Evolutionary conservation across 2,888 invertebrate genomes (phyloP), one percentile per base, ranked within the genome.

Genomic region (Dimorphilus gyrociliatus): DNA sequence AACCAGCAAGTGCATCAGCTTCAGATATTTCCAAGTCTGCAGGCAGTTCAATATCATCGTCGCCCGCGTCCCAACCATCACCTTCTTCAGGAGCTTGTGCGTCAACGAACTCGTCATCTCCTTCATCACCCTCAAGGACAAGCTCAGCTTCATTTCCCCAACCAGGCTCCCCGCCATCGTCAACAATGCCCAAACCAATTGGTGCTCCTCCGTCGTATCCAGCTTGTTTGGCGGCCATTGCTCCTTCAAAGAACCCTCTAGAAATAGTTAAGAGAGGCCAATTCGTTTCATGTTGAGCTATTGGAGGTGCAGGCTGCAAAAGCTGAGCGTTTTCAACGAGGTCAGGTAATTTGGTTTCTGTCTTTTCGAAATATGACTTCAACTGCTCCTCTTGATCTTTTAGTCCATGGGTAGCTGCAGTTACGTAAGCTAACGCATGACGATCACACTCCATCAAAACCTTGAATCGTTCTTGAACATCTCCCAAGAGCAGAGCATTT

Each of bases 101-200:
- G n/a, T 8, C n/a, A 21, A n/a, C 21, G n/a, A 21, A 21, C n/a
- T n/a, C 21, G n/a, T 21, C 21, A 21, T 23, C 10, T 35, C 35
- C 37, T 10, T 32, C 32, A 23, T 37, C 37, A 8, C 29, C 32
- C 19, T 37, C 37, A 16, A 35, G 30, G 4, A 37, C 37, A 10
- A 39, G 32, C 18, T 38, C 38, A n/a, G 29, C 33, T 16, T 38
- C 39, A 18, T 37, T 34, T n/a, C 37, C 39, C 39, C 39, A 39
- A 16, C 28, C 34, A 8, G 14, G 34, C 17, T 15, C 36, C 5
- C 23, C 25, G n/a, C 18, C 33, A 2, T 2, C 24, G 14, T 13
- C 19, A 21, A n/a, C 21, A 10, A 21, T 21, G 8, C 21, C 21
- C 8, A 10, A n/a, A n/a, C n/a, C n/a, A n/a, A n/a, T n/a, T n/a